Percentiles rank a stretch among this genome's conserved stretches.
Conservation (phyloP, 1,140 invertebrate species). For the Ridgeia piscesae region DNA sequence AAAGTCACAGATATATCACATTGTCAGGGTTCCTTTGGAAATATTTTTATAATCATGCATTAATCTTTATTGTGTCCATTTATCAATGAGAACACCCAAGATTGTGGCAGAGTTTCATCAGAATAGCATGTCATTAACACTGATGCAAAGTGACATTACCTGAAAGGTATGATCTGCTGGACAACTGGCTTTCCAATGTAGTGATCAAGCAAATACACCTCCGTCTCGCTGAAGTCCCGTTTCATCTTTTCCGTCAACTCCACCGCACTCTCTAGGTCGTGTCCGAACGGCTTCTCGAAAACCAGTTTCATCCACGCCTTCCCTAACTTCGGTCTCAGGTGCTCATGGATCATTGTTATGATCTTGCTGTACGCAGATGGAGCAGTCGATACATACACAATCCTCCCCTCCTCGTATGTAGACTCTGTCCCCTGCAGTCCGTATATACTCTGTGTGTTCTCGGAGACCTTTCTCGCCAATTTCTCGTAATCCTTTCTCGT, state of each 20-base stretch:
- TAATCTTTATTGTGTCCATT: too few species aligned
- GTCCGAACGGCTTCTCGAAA: conserved; percentile 56
- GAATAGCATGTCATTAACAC: background rate
- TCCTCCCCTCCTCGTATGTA: conserved; percentile 32
- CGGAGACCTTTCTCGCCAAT: conserved; percentile 25
- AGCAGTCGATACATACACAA: conserved; percentile 52
- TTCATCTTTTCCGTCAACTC: conserved; percentile 39
- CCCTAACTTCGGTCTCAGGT: conserved; percentile 37
- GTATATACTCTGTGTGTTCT: conserved; percentile 32
- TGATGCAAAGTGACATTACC: conserved; percentile 34
- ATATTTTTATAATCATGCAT: too few species aligned
- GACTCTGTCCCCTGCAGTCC: conserved; percentile 21
- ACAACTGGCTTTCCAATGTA: conserved; percentile 55
- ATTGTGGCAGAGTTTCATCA: too few species aligned
- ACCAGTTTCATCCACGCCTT: conserved; percentile 40
- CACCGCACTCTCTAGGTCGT: conserved; percentile 40
- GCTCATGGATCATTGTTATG: conserved; percentile 37
- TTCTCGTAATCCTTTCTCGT: conserved; percentile 22
- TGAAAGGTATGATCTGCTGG: conserved; percentile 51
- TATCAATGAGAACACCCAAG: too few species aligned
- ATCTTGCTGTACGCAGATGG: conserved; percentile 44
- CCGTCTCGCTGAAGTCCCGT: conserved; percentile 43
- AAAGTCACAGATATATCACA: too few species aligned
- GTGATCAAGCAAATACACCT: conserved; percentile 56
- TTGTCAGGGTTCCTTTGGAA: too few species aligned